phyloP scores from a whole-genome alignment of 2,113 vertebrate species.

The Eurypyga helias region DNA sequence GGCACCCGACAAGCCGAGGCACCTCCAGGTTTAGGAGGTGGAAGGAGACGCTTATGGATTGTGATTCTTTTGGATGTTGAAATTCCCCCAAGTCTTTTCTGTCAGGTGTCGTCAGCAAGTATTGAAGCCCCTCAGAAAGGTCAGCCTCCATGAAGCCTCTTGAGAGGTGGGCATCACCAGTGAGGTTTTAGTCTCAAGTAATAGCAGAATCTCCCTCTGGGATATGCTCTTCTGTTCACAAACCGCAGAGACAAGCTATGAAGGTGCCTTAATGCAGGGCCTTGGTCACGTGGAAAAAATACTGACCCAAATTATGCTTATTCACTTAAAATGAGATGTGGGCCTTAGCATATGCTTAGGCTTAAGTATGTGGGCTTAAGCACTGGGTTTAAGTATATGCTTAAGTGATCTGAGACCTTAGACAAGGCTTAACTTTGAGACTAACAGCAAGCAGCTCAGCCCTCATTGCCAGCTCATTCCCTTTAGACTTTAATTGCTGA shows the following conservation, averaged over 20 bases:
- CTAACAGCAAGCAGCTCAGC: background rate
- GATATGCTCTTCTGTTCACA: background rate
- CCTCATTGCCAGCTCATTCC: background rate
- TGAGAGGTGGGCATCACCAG: background rate
- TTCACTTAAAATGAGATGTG: background rate
- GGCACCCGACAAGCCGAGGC: accelerated
- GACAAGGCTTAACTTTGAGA: background rate
- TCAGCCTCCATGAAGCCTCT: background rate
- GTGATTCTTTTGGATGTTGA: background rate
- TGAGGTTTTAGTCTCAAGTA: background rate
- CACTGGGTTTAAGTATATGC: background rate
- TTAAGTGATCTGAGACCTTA: background rate
- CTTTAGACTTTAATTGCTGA: background rate
- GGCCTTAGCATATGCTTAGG: background rate
- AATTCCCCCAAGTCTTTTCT: background rate
- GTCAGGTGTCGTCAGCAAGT: background rate
- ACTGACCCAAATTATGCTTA: background rate
- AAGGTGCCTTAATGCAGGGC: background rate
- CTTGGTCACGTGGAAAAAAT: background rate
- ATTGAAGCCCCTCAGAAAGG: background rate
- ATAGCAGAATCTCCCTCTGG: background rate
- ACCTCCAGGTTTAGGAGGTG: background rate
- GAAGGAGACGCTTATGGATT: background rate
- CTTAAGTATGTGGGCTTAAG: background rate
- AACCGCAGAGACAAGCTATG: background rate